Base-by-base conservation (phyloP, 2,797 vertebrate genomes). In the Dallia pectoralis region DNA sequence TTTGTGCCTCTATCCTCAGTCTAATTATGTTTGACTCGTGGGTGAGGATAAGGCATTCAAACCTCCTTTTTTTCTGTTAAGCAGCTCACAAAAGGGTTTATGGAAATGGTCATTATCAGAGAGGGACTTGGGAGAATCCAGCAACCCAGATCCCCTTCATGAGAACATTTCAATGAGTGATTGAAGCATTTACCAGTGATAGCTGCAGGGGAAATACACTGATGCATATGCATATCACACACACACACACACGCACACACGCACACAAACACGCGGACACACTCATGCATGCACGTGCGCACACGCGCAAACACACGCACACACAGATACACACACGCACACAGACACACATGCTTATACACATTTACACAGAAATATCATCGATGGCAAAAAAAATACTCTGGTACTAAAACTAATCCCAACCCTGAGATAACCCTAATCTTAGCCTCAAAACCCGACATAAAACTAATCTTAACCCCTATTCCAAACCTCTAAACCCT, bases 31-130 rank as follows among this genome's bases (percentile, higher is more conserved):
- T 71, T 62, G 70, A 80, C 83, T 84, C 82, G 78, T 74, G 77
- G 81, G 14, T 44, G 67, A 11, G 66, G 77, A 84, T 84, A 76
- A 84, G 70, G 82, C 67, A 59, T 80, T 81, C 70, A 79, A 68
- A 74, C 74, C 22, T 2, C 74, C 22, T 2, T 79, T 69, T 67
- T 69, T 29, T 27, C 70, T 59, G 71, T 79, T 85, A 82, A 74
- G 74, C 59, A 11, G 79, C 74, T 78, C 70, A 87, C 80, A 83
- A 82, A 84, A 74, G 74, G 73, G 70, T 86, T 88, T 85, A 71
- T 77, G 79, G 64, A 80, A 73, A 73, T 78, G 73, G 59, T 87
- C 86, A 87, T 84, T 88, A 75, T 85, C 81, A 72, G 64, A 22
- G 32, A 65, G 16, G 32, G 32, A 32, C 29, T 27, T 19, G 63